These are phyloP conservation scores for Rhinichthys klamathensis DNA, from an alignment of 2,113 vertebrate species.

Conservation along the genomic window DNA sequence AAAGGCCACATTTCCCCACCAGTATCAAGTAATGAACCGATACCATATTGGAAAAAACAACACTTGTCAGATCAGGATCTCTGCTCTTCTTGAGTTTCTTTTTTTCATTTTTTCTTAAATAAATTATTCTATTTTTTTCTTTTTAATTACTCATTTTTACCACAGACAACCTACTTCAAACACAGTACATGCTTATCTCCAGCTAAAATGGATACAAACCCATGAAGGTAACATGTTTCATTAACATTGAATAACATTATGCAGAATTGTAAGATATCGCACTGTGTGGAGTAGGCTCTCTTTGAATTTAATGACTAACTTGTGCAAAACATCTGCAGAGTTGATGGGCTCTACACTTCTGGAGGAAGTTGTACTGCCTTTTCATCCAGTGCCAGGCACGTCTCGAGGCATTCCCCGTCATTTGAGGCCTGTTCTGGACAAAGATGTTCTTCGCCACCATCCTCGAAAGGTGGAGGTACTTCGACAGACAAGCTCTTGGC, in stretches of 20 bases:
- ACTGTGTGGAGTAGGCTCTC: constrained; percentile 51
- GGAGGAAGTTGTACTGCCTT: constrained; percentile 65
- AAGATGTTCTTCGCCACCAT: constrained; percentile 33
- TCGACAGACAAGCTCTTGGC: constrained; percentile 50
- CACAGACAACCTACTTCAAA: constrained; percentile 51
- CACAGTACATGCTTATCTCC: constrained; percentile 60
- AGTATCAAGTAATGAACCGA: constrained; percentile 40
- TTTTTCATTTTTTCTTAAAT: constrained; percentile 26
- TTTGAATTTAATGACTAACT: constrained; percentile 72
- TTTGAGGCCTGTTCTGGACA: constrained; percentile 50
- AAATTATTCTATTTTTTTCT: constrained; percentile 40
- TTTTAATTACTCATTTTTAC: constrained; percentile 44
- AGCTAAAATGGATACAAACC: constrained; percentile 50
- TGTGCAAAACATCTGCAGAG: constrained; percentile 83
- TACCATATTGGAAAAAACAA: constrained; percentile 34
- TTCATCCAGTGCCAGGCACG: constrained; percentile 55
- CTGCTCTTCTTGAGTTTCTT: constrained; percentile 9
- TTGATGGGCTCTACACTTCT: constrained; percentile 68
- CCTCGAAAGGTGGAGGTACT: constrained; percentile 56
- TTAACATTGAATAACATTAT: constrained; percentile 30
- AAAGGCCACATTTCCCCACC: constrained; percentile 50
- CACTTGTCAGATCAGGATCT: constrained; percentile 18
- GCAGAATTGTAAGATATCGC: constrained; percentile 10
- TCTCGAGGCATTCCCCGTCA: constrained; percentile 55
- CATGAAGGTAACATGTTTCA: constrained; percentile 39